Base-by-base conservation (phyloP, 1,140 invertebrate species). In the Prorops nasuta region DNA sequence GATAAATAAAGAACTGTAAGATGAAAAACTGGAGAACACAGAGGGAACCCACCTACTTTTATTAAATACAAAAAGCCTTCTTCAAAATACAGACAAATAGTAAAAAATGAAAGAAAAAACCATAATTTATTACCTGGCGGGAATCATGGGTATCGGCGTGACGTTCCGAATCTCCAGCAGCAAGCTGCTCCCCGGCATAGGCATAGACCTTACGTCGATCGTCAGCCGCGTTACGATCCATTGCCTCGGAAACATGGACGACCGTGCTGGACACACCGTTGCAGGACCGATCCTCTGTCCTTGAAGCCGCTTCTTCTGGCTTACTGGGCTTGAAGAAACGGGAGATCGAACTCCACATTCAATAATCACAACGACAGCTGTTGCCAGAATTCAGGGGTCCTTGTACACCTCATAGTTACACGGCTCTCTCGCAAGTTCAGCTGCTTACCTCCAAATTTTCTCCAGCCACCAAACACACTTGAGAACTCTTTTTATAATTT, bases 171-270 rank as follows among this genome's bases (percentile, higher is more conserved):
- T 76, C 72, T 48, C 57, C 64, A 21, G 58, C 62, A 56, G 48
- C 60, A 38, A 56, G 53, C 35, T 53, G 60, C 20, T 54, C 55
- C 45, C 59, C 60, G 44, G 54, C 68, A n/a, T n/a, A 49, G 57
- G 54, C 45, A n/a, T 28, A 10, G 24, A 51, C 61, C 56, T 66
- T 74, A 46, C 72, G 64, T n/a, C n/a, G n/a, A n/a, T n/a, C n/a
- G 44, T 76, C 76, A 58, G 64, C 63, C 60, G 64, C 69, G 65
- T 75, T 74, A 64, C 71, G 72, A 62, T 78, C 76, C 76, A 78
- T 78, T 65, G 66, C 66, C 63, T 71, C 67, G 72, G 67, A 75
- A 72, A 72, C 76, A 78, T 78, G 67, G 72, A 75, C 76, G 69
- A 63, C 65, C 43, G 67, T 52, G 51, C 51, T 58, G 51, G 56